Percentiles rank a stretch among this genome's conserved stretches.
These are phyloP conservation scores for Drosophila equinoxialis DNA, from an alignment of 1,140 invertebrate species.

Conservation along the genomic window DNA sequence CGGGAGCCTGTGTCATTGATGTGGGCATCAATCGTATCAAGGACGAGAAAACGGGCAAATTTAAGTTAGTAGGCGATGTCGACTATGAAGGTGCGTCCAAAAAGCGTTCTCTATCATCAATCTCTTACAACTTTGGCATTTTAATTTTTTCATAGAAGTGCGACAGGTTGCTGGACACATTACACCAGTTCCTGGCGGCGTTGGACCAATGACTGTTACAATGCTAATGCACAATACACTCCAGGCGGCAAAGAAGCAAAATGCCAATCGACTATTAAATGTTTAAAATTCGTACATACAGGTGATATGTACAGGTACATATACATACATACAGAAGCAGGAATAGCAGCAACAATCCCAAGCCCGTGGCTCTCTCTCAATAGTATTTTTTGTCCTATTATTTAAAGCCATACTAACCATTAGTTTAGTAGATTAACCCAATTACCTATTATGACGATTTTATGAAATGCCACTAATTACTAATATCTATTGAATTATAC, in stretches of 20 bases:
- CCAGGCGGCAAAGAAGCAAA: slow-evolving; percentile 85
- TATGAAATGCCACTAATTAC: background rate
- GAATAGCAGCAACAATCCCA: background rate
- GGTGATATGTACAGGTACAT: background rate
- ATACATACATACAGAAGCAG: background rate
- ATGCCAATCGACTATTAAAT: background rate
- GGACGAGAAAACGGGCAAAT: slow-evolving; percentile 86
- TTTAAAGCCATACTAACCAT: slow-evolving; percentile 4
- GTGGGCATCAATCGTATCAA: slow-evolving; percentile 92
- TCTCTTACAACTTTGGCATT: background rate
- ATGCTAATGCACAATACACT: slow-evolving; percentile 95
- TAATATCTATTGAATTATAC: background rate
- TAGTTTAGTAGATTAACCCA: slow-evolving; percentile 1
- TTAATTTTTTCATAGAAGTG: slow-evolving; percentile 85
- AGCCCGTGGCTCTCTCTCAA: background rate
- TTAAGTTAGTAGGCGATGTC: slow-evolving; percentile 93
- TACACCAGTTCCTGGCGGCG: slow-evolving; percentile 94
- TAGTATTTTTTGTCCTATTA: slow-evolving; percentile 3
- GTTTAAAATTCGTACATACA: background rate
- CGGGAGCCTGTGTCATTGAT: slow-evolving; percentile 94
- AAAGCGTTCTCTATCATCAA: background rate
- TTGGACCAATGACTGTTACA: slow-evolving; percentile 94
- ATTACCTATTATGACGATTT: background rate
- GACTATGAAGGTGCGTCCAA: slow-evolving; percentile 88
- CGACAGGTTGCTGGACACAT: slow-evolving; percentile 90